Evolutionary conservation across 30 jellyfish, hydroid and myxozoan species (phyloP).

Genomic region (Chironex yamaguchii): DNA sequence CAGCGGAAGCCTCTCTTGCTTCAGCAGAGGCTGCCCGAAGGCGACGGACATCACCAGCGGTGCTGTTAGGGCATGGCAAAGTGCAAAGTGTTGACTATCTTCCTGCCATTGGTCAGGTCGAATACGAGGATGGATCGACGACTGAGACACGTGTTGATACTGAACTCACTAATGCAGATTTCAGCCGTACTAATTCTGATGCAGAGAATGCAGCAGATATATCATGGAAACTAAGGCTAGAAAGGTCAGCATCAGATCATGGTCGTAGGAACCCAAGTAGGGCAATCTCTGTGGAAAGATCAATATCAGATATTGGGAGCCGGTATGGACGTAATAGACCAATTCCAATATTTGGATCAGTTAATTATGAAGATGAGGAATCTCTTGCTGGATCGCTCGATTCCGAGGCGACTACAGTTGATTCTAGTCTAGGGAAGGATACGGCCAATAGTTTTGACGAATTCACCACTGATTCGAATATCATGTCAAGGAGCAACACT

Average conservation of each 20-base stretch:
- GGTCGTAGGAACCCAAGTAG: background rate
- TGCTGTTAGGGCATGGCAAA: background rate
- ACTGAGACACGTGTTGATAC: background rate
- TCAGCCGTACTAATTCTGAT: no score
- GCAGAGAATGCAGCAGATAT: background rate
- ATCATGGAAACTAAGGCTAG: background rate
- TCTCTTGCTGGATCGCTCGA: background rate
- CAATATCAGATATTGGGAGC: background rate
- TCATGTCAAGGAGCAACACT: background rate
- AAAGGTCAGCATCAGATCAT: background rate
- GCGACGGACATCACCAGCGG: slow-evolving; percentile 21
- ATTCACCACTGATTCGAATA: background rate
- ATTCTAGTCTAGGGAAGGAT: background rate
- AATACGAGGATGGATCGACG: background rate
- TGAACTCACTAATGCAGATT: background rate
- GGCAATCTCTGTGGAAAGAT: background rate
- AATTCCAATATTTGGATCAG: background rate
- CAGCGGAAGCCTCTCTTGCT: no score
- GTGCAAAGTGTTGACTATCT: slow-evolving; percentile 9
- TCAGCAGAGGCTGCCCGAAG: background rate
- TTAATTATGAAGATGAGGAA: background rate
- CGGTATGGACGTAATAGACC: background rate
- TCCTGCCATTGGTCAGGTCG: background rate
- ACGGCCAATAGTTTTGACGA: background rate
- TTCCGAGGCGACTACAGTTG: background rate